Percentiles rank a stretch among this genome's conserved stretches.
phyloP scores from a whole-genome alignment of 2,113 vertebrate genomes.

The Rhinichthys klamathensis region DNA sequence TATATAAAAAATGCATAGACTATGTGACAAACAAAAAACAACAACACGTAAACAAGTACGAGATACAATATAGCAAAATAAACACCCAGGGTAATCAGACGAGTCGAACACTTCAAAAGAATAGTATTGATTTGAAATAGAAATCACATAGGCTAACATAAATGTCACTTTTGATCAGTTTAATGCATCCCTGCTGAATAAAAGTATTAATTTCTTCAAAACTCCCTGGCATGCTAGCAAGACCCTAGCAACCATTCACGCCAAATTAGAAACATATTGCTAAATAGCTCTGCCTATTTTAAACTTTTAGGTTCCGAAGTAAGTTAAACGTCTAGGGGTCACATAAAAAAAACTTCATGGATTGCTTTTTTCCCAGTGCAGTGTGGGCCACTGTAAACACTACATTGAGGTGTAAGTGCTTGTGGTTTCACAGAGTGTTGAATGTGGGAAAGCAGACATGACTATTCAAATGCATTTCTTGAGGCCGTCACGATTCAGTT shows the following conservation, averaged over 20 bases:
- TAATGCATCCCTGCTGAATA: background rate
- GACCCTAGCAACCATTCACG: too few relatives aligned
- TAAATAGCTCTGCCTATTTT: too few relatives aligned
- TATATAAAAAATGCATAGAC: background rate
- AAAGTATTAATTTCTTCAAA: background rate
- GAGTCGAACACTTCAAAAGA: too few relatives aligned
- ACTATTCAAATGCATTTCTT: conserved; percentile 1
- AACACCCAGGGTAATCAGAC: too few relatives aligned
- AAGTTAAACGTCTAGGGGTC: background rate
- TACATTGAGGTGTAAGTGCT: background rate
- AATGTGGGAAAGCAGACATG: conserved; percentile 27
- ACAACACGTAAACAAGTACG: background rate
- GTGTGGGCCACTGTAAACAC: background rate
- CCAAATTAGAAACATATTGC: too few relatives aligned
- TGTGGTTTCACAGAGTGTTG: background rate
- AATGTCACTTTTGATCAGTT: background rate
- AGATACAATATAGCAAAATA: too few relatives aligned
- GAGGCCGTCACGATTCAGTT: background rate
- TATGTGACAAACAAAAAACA: background rate
- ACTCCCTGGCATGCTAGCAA: background rate
- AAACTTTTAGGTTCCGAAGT: too few relatives aligned
- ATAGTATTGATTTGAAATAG: too few relatives aligned
- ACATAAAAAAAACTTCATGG: background rate
- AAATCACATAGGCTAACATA: background rate
- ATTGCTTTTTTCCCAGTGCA: background rate